Percentiles rank a stretch among this genome's conserved stretches.
phyloP scores from a whole-genome alignment of 1,140 invertebrate species.

The Drosophila trapezifrons region DNA sequence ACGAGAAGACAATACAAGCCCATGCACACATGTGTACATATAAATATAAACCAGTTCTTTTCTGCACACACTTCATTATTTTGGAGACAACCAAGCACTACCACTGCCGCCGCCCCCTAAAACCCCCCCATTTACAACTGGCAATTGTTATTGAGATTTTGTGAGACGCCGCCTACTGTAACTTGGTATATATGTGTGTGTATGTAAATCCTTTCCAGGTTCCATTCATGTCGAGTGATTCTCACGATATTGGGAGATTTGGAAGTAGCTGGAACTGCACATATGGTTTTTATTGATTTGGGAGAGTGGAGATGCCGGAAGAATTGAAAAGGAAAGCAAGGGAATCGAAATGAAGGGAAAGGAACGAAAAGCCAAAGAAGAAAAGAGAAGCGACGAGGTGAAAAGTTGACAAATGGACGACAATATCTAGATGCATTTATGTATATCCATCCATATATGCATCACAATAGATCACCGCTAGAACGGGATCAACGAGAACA shows the following conservation, averaged over 20 bases:
- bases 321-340: conserved; percentile 59
- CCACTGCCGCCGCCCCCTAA: neutral
- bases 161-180: no score
- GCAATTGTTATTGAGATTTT: conserved; percentile 34
- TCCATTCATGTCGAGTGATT: conserved; percentile 12
- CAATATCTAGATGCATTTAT: conserved; percentile 23
- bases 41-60: conserved; percentile 74
- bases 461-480: conserved; percentile 72
- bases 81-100: conserved; percentile 24
- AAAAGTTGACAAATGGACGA: conserved; percentile 30
- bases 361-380: neutral
- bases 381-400: neutral
- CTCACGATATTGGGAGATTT: conserved; percentile 5
- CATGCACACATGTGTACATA: conserved; percentile 25
- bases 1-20: conserved; percentile 68
- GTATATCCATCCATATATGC: conserved; percentile 35
- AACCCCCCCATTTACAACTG: conserved; percentile 21
- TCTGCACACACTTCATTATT: conserved; percentile 79
- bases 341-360: neutral
- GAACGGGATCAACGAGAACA: conserved; percentile 26
- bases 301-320: conserved; percentile 10
- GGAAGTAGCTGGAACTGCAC: neutral
- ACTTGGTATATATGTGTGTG: neutral
- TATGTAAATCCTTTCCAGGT: conserved; percentile 3
- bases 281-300: conserved; percentile 7